phyloP scores from a whole-genome alignment of 2,113 vertebrate genomes.

The Astatotilapia flaviijosephi region DNA sequence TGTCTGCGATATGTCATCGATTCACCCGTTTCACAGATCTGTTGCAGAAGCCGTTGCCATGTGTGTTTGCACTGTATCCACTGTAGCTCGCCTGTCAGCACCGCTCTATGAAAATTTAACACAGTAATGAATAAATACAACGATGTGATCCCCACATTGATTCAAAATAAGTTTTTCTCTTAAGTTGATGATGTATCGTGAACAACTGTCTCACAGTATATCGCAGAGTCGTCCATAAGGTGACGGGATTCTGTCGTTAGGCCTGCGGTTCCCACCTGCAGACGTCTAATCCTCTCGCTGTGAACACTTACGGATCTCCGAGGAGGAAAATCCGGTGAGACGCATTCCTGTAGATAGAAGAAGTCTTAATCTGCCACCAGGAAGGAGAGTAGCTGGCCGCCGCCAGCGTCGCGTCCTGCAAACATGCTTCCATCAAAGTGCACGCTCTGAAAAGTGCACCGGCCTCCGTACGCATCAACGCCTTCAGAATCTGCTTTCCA shows the following conservation, averaged over 20 bases:
- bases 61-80: not conserved
- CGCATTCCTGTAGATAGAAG: conserved; percentile 34
- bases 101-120: not conserved
- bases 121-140: not conserved
- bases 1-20: not conserved
- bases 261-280: not conserved
- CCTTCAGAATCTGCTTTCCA: not conserved
- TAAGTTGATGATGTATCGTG: not conserved
- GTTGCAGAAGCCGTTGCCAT: not conserved
- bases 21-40: not conserved
- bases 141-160: not conserved
- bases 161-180: not conserved
- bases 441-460: not conserved
- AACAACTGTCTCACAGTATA: not conserved
- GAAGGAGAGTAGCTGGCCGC: not conserved
- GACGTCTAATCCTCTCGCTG: not conserved
- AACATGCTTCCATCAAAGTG: not conserved
- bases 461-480: not conserved
- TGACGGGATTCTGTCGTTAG: not conserved
- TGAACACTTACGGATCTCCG: not conserved
- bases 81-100: not conserved
- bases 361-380: conserved; percentile 4
- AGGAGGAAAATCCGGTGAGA: not conserved
- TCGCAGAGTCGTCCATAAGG: not conserved
- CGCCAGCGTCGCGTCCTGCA: not conserved